These are phyloP conservation scores for Macropodus opercularis DNA, from an alignment of 2,797 vertebrate species.

Conservation along the genomic window DNA sequence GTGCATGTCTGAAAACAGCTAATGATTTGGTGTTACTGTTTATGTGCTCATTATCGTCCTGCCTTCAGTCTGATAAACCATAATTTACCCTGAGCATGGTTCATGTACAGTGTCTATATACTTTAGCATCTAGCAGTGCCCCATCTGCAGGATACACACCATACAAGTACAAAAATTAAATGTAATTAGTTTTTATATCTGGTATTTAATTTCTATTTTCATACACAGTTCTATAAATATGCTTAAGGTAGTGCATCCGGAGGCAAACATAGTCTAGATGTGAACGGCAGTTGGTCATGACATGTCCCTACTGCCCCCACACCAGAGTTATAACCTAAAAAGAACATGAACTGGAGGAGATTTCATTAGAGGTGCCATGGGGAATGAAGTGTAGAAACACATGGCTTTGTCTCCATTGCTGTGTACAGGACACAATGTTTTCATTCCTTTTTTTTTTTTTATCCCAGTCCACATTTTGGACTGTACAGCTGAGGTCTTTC, in stretches of 20 bases:
- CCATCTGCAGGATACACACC: neutral
- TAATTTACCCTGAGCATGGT: neutral
- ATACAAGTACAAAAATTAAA: too few species aligned
- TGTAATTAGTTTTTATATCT: neutral
- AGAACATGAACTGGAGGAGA: slow-evolving; percentile 31
- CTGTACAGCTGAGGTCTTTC: too few species aligned
- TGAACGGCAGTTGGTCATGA: slow-evolving; percentile 11
- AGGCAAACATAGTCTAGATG: slow-evolving; percentile 12
- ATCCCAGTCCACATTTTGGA: too few species aligned
- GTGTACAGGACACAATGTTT: too few species aligned
- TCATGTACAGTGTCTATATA: neutral
- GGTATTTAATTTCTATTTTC: neutral
- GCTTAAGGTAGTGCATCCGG: too few species aligned
- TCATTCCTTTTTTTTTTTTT: too few species aligned
- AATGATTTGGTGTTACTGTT: neutral
- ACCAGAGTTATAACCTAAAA: slow-evolving; percentile 45
- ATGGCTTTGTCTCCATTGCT: too few species aligned
- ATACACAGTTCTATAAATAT: too few species aligned
- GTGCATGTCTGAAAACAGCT: neutral
- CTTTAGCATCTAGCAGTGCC: too few species aligned
- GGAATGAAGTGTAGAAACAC: too few species aligned
- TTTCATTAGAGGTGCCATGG: slow-evolving; percentile 42
- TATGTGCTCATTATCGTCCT: neutral
- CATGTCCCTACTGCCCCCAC: neutral
- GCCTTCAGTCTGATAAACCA: neutral